phyloP scores from a whole-genome alignment of 2,888 invertebrate species.

The Prosopocoilus inquinatus region DNA sequence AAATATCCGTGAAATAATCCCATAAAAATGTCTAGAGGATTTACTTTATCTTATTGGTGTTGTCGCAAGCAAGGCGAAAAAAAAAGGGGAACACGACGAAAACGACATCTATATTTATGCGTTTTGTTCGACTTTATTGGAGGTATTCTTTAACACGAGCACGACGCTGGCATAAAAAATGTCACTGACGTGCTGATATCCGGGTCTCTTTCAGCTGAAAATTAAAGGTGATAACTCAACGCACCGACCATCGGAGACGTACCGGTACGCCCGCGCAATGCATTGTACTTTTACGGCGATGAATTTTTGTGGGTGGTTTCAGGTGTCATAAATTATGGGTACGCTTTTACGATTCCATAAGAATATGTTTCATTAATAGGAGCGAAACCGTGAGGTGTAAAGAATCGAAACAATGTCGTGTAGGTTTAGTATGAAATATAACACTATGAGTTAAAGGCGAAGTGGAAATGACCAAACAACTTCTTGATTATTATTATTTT shows the following conservation, averaged over 20 bases:
- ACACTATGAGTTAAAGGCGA: too few relatives aligned
- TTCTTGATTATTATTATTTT: too few relatives aligned
- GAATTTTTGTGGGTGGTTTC: conserved; percentile 21
- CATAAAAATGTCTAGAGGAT: conserved; percentile 1
- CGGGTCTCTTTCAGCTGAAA: conserved; percentile 7
- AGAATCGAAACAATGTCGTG: conserved; percentile 12
- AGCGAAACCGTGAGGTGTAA: conserved; percentile 6
- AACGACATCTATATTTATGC: not conserved
- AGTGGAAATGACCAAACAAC: too few relatives aligned
- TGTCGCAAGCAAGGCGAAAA: not conserved
- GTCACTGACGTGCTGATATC: conserved; percentile 7
- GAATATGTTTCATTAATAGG: conserved; percentile 1
- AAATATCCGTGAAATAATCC: conserved; percentile 1
- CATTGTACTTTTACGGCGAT: conserved; percentile 16
- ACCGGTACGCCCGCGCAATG: conserved; percentile 10
- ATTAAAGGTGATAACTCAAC: conserved; percentile 4
- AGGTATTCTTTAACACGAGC: conserved; percentile 3
- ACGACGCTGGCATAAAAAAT: conserved; percentile 8
- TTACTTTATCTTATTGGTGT: not conserved
- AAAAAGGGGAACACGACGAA: not conserved
- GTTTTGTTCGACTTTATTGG: conserved; percentile 1
- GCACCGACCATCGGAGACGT: not conserved
- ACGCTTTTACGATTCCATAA: conserved; percentile 14
- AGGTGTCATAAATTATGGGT: conserved; percentile 18
- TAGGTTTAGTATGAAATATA: not conserved